phyloP scores from a whole-genome alignment of 2,888 invertebrate genomes.

The Zygothrica quintamaculata region DNA sequence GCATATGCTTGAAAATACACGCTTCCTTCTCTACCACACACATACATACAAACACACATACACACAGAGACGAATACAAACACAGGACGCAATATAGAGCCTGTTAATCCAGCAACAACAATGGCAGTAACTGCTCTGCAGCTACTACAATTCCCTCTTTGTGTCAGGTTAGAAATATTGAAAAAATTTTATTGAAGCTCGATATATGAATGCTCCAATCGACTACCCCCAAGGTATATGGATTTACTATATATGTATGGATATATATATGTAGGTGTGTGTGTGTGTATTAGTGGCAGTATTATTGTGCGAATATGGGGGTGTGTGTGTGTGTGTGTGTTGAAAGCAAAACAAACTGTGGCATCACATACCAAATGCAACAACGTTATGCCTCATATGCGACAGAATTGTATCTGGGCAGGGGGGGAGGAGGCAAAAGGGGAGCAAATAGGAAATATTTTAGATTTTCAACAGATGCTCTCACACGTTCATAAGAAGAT shows the following conservation, averaged over 20 bases:
- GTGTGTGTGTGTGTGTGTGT: slow-evolving; percentile 3
- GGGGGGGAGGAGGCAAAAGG: too few species aligned
- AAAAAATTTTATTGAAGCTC: slow-evolving; percentile 66
- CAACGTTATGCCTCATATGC: slow-evolving; percentile 14
- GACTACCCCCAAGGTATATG: slow-evolving; percentile 21
- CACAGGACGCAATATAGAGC: slow-evolving; percentile 25
- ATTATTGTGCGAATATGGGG: neutral
- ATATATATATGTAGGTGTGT: too few species aligned
- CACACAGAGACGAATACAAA: slow-evolving; percentile 6
- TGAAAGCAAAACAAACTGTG: slow-evolving; percentile 53
- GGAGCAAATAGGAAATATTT: slow-evolving; percentile 56
- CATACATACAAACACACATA: slow-evolving; percentile 11
- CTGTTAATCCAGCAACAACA: slow-evolving; percentile 70
- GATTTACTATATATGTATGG: slow-evolving; percentile 22
- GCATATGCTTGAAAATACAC: slow-evolving; percentile 50
- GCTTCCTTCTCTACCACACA: slow-evolving; percentile 27
- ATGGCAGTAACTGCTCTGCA: slow-evolving; percentile 31
- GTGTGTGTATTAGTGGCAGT: too few species aligned
- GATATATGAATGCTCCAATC: slow-evolving; percentile 60
- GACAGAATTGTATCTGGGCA: neutral
- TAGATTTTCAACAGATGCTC: slow-evolving; percentile 70
- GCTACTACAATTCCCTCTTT: slow-evolving; percentile 25
- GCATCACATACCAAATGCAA: slow-evolving; percentile 66
- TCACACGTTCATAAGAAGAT: slow-evolving; percentile 62
- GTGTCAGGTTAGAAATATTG: slow-evolving; percentile 71